These are phyloP conservation scores for Psammodynastes pulverulentus DNA, from an alignment of 2,113 vertebrate genomes.

Conservation along the genomic window DNA sequence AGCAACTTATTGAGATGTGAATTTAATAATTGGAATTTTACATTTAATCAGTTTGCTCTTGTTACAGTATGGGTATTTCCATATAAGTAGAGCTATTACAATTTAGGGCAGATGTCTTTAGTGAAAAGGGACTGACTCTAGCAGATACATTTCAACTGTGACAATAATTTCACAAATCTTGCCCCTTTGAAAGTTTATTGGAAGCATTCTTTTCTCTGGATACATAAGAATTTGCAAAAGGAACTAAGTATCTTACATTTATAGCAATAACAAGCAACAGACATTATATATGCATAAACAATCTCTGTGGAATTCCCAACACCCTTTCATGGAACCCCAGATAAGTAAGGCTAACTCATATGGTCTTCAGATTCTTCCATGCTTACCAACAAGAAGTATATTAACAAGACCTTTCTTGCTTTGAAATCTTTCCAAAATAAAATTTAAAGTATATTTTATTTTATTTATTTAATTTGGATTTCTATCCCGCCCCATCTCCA, in stretches of 20 bases:
- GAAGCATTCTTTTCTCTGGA: background rate
- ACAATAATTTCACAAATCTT: background rate
- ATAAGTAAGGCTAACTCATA: background rate
- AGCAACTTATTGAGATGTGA: background rate
- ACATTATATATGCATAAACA: background rate
- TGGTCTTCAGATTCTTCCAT: background rate
- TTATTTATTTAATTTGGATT: too few relatives aligned
- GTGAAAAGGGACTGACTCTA: background rate
- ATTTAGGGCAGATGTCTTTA: background rate
- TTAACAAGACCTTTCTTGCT: background rate
- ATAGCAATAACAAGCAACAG: background rate
- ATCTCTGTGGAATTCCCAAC: background rate
- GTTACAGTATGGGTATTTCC: background rate
- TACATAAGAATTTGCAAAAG: background rate
- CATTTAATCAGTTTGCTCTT: constrained; percentile 16
- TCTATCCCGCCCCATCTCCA: too few relatives aligned
- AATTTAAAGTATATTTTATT: too few relatives aligned
- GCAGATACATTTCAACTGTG: background rate
- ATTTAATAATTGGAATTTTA: background rate
- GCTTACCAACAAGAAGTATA: background rate
- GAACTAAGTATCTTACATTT: background rate
- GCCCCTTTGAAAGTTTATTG: background rate
- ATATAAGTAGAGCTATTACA: background rate
- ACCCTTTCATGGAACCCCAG: background rate
- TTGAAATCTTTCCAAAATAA: background rate